Conservation (phyloP, 2,888 invertebrate species). For the Drosophila borborema region DNA sequence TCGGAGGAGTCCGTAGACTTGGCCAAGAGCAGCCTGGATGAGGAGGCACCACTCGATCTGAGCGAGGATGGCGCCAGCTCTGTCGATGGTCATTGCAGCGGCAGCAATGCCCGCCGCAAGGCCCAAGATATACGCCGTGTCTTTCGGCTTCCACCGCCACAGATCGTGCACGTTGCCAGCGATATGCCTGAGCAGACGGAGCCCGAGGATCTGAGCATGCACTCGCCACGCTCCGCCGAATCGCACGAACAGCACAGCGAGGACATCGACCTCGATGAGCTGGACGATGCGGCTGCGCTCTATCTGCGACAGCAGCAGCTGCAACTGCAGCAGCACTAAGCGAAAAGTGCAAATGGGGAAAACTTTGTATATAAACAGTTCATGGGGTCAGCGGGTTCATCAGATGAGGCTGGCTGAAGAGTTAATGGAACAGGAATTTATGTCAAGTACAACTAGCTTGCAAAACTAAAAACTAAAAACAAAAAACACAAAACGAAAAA, state of each 20-base stretch:
- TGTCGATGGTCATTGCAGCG: conserved; percentile 71
- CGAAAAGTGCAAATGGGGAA: conserved; percentile 30
- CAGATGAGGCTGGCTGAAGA: conserved; percentile 62
- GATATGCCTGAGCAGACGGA: conserved; percentile 93
- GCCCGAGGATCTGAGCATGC: conserved; percentile 95
- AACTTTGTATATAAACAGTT: conserved; percentile 41
- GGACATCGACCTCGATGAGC: conserved; percentile 86
- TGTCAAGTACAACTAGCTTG: conserved; percentile 73
- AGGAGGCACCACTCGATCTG: conserved; percentile 85
- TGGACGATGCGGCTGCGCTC: conserved; percentile 86
- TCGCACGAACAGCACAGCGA: conserved; percentile 79
- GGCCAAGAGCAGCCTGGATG: conserved; percentile 70
- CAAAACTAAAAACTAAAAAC: conserved; percentile 14
- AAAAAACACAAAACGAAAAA: conserved; percentile 23
- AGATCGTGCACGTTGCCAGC: conserved; percentile 82
- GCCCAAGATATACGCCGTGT: conserved; percentile 86
- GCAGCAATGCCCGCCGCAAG: conserved; percentile 83
- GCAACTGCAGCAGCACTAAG: conserved; percentile 56
- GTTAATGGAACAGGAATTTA: conserved; percentile 77
- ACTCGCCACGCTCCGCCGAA: conserved; percentile 83
- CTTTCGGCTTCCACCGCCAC: conserved; percentile 85
- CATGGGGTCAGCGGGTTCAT: conserved; percentile 48
- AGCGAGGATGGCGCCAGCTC: conserved; percentile 85
- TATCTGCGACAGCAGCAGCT: conserved; percentile 85
- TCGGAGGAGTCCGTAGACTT: conserved; percentile 82